Conservation (phyloP, 2,113 vertebrate species). For the Ovis canadensis region DNA sequence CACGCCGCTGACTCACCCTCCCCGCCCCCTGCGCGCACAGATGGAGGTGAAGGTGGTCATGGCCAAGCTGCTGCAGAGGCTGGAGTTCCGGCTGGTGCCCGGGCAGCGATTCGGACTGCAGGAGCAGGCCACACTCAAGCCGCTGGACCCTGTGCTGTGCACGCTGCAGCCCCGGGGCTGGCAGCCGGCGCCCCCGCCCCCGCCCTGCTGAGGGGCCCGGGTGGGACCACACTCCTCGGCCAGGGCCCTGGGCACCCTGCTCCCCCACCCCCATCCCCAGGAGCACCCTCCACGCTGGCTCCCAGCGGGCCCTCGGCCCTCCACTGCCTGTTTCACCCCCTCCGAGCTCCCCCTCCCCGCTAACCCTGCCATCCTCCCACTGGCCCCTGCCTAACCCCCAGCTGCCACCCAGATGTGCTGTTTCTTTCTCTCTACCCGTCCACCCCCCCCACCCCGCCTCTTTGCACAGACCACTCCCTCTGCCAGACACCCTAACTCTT, state of each 20-base stretch:
- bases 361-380: not conserved
- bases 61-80: constrained; percentile 93
- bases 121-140: constrained; percentile 84
- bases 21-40: constrained; percentile 60
- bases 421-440: not conserved
- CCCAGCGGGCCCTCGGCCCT: not conserved
- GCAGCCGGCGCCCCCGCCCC: constrained; percentile 53
- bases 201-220: constrained; percentile 49
- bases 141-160: constrained; percentile 87
- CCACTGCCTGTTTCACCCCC: not conserved
- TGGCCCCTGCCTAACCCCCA: not conserved
- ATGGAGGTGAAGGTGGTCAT: constrained; percentile 94
- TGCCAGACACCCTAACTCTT: constrained; percentile 13
- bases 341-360: not conserved
- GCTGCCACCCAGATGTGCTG: not conserved
- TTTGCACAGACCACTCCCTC: not conserved
- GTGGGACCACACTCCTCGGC: not conserved
- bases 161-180: constrained; percentile 78
- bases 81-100: constrained; percentile 85
- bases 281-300: not conserved
- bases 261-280: not conserved
- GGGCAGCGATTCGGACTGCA: constrained; percentile 86
- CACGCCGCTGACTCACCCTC: fast-evolving
- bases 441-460: not conserved
- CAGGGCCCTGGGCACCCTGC: not conserved